Conservation (phyloP, 2,113 vertebrate species). For the Dunckerocampus dactyliophorus region DNA sequence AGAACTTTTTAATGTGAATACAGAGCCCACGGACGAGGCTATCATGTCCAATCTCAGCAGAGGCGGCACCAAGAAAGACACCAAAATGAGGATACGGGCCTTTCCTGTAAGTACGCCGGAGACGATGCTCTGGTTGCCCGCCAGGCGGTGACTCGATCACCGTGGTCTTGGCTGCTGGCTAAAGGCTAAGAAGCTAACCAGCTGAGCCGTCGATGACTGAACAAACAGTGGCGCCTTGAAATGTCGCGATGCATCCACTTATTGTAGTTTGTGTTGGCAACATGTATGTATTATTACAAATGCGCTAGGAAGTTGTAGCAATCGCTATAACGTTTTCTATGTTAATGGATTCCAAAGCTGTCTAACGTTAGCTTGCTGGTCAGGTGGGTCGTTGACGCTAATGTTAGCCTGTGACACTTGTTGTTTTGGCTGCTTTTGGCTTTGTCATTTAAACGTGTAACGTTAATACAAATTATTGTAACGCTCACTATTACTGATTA, state of each 20-base stretch:
- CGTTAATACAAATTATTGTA: neutral
- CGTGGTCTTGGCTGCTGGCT: constrained; percentile 51
- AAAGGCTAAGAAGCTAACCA: constrained; percentile 33
- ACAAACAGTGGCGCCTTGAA: constrained; percentile 19
- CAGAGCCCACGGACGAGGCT: constrained; percentile 64
- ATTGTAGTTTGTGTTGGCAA: neutral
- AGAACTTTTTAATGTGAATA: constrained; percentile 73
- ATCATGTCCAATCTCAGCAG: constrained; percentile 97
- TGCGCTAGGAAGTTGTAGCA: neutral
- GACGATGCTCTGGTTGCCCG: constrained; percentile 33
- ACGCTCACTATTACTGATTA: neutral
- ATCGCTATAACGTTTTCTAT: neutral
- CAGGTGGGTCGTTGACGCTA: constrained; percentile 36
- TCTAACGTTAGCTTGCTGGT: constrained; percentile 17
- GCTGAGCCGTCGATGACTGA: constrained; percentile 2
- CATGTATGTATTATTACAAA: neutral
- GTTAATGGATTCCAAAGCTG: constrained; percentile 12
- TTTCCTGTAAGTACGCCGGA: constrained; percentile 86
- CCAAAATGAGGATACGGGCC: constrained; percentile 98
- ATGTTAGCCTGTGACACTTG: constrained; percentile 54
- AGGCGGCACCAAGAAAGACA: constrained; percentile 97
- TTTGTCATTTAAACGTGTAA: neutral
- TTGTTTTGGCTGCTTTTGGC: constrained; percentile 41
- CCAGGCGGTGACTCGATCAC: constrained; percentile 43
- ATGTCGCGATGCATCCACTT: neutral